Percentiles rank a stretch among this genome's conserved stretches.
phyloP scores from a whole-genome alignment of 2,113 vertebrate genomes.

The Pituophis catenifer region DNA sequence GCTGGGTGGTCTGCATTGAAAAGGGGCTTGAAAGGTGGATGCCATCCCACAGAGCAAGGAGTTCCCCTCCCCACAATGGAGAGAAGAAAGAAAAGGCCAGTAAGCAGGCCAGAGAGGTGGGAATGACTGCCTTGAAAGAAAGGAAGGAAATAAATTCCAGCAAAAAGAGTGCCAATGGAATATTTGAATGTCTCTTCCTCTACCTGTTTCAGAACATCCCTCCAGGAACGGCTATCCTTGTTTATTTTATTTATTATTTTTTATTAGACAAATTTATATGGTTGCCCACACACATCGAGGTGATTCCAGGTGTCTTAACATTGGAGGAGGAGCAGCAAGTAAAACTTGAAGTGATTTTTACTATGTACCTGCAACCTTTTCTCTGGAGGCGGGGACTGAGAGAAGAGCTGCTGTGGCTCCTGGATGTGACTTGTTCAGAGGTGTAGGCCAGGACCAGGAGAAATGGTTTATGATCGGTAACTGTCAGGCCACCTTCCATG shows the following conservation, averaged over 20 bases:
- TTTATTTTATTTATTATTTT: background rate
- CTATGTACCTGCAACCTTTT: background rate
- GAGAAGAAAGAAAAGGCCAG: slow-evolving; percentile 47
- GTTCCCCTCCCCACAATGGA: background rate
- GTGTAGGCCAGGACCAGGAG: slow-evolving; percentile 29
- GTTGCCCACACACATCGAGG: background rate
- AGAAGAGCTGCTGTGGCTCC: background rate
- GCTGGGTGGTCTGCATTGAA: slow-evolving; percentile 59
- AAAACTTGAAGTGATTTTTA: background rate
- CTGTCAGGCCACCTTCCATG: slow-evolving; percentile 36
- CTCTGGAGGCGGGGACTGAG: background rate
- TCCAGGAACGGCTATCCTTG: slow-evolving; percentile 51
- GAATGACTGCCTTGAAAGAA: slow-evolving; percentile 37
- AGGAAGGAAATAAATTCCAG: slow-evolving; percentile 35
- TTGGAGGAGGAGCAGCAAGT: background rate
- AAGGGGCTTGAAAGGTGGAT: slow-evolving; percentile 34
- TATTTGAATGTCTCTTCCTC: slow-evolving; percentile 64
- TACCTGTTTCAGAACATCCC: slow-evolving; percentile 57
- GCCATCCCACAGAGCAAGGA: slow-evolving; percentile 29
- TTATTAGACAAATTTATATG: background rate
- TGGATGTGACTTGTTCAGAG: slow-evolving; percentile 17
- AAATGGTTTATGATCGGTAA: slow-evolving; percentile 66
- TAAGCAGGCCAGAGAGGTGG: slow-evolving; percentile 28
- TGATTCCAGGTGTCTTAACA: background rate
- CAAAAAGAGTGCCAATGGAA: slow-evolving; percentile 66